These are phyloP conservation scores for Rhopalosiphum padi DNA, from an alignment of 1,140 invertebrate genomes.

Conservation along the genomic window DNA sequence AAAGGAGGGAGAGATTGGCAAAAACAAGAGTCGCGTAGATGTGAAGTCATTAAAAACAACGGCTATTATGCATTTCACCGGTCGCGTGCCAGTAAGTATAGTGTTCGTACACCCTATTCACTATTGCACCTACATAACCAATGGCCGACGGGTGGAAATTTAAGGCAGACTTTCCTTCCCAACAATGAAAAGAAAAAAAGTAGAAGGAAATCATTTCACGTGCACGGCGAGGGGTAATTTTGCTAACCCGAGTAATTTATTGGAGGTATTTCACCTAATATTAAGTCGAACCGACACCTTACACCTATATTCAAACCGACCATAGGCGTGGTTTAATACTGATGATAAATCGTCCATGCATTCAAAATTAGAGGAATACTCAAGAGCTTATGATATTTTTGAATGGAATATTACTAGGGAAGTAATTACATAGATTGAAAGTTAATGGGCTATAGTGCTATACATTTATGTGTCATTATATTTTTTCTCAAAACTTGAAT, in stretches of 20 bases:
- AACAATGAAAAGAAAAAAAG: conserved; percentile 26
- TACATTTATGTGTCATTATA: neutral
- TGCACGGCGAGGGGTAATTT: conserved; percentile 29
- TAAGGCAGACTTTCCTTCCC: neutral
- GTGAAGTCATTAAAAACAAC: conserved; percentile 53
- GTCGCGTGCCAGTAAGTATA: conserved; percentile 47
- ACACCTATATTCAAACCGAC: conserved; percentile 10
- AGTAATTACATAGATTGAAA: conserved; percentile 31
- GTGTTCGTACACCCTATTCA: neutral
- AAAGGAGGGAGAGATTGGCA: neutral
- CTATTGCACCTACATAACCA: too few relatives aligned
- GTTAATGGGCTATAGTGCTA: neutral
- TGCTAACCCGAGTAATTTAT: conserved; percentile 31
- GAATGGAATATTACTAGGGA: neutral
- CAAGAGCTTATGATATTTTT: neutral
- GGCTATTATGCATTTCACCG: conserved; percentile 47
- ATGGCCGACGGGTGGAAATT: neutral
- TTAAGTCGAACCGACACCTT: conserved; percentile 49
- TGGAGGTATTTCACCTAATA: conserved; percentile 17
- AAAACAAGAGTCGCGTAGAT: conserved; percentile 45
- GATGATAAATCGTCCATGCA: conserved; percentile 32
- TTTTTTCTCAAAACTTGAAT: neutral
- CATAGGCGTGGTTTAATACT: conserved; percentile 22
- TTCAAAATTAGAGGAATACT: neutral
- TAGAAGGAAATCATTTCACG: conserved; percentile 14